Base-by-base conservation (phyloP, 2,113 vertebrate genomes). In the Phaethornis superciliosus region DNA sequence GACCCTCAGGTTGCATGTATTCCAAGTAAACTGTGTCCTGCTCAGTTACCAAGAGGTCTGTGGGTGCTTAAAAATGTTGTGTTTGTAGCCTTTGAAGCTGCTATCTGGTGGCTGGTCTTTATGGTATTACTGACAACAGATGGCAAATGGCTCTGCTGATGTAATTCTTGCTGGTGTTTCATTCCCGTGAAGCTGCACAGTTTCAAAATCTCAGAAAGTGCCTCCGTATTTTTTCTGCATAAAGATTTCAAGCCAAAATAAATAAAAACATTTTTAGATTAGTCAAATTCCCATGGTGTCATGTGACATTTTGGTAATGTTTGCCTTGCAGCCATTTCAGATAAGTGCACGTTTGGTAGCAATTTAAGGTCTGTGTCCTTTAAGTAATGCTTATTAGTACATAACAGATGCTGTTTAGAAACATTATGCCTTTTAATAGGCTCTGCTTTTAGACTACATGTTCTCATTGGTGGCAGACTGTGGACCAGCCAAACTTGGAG, bases 1-100 rank as follows among this genome's bases (percentile, higher is more conserved):
- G 88, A 56, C 62, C 80, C n/a, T 81, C 80, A 65, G 82, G 92
- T 77, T 0, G 3, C 64, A 20, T 46, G 5, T 49, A 47, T 19
- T 64, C 33, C 49, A 67, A 74, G 75, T 77, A 68, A 81, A n/a
- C 22, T 28, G 33, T 28, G 85, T 79, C 93, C 92, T 76, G 81
- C 77, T 95, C 40, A 3, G 52, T 94, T 91, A 70, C 59, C 5
- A 63, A 44, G 90, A 78, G 78, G 65, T 67, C 76, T 81, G 82
- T 19, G 78, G 87, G 74, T 63, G 65, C 81, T 63, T 89, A 44
- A 82, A 90, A 89, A 77, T 11, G 42, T 89, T 88, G 89, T 94
- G 89, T 94, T 95, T 94, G 86, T 95, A 97, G 96, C 95, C 94
- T 97, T 96, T 90, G 85, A 85, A 97, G 84, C 74, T 85, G 76